These are phyloP conservation scores for Mythimna impura DNA, from an alignment of 2,888 invertebrate genomes.

Conservation along the genomic window DNA sequence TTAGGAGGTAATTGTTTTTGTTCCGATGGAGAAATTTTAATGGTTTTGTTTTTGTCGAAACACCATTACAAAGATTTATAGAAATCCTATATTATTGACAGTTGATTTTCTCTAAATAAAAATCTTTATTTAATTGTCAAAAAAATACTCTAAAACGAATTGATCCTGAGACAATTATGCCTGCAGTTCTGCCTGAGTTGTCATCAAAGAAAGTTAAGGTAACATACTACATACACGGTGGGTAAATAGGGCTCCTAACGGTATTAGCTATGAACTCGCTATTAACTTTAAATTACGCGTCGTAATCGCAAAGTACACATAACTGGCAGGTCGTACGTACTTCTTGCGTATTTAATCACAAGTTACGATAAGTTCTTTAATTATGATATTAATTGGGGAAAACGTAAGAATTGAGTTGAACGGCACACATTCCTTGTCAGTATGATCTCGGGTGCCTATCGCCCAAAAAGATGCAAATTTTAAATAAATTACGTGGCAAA, in stretches of 20 bases:
- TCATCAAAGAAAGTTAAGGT: neutral
- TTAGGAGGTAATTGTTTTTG: too few relatives aligned
- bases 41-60: too few relatives aligned
- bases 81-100: too few relatives aligned
- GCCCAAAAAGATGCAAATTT: too few relatives aligned
- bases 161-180: too few relatives aligned
- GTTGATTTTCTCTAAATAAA: too few relatives aligned
- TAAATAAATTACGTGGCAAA: too few relatives aligned
- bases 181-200: neutral
- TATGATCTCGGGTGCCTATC: too few relatives aligned
- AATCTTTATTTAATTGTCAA: too few relatives aligned
- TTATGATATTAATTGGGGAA: slow-evolving; percentile 17
- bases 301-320: slow-evolving; percentile 5
- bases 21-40: too few relatives aligned
- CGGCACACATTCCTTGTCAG: neutral
- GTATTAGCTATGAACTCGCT: slow-evolving; percentile 18
- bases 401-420: neutral
- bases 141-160: too few relatives aligned
- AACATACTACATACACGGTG: neutral
- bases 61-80: too few relatives aligned
- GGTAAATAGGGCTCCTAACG: slow-evolving; percentile 26
- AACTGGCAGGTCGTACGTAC: neutral
- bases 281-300: slow-evolving; percentile 31
- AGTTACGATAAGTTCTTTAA: slow-evolving; percentile 16
- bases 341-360: slow-evolving; percentile 26